Evolutionary conservation across 1,140 invertebrate species (phyloP), one percentile per base, ranked within the genome.

Genomic region (Magallana ariakensis): DNA sequence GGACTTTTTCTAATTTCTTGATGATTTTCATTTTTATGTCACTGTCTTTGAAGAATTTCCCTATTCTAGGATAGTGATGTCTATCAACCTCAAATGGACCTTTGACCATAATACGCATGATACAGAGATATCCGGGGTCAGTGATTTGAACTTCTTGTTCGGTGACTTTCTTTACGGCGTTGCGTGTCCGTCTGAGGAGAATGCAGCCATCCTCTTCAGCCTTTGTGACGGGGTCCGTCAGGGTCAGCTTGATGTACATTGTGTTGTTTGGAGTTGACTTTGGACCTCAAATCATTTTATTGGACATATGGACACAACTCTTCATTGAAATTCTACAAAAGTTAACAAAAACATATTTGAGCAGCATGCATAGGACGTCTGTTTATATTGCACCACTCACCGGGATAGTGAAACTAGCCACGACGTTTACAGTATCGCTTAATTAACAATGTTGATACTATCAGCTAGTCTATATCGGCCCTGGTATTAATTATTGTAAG

Each of bases 141-240:
- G 66, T 75, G 66, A 75, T 75, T 26, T 75, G 19, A 26, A 75
- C 66, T 75, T 75, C 66, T 26, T 75, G 66, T 33, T 75, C 66
- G 9, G 66, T 75, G 22, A 75, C 33, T 26, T 26, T 26, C 33
- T 75, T 75, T 26, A 26, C 66, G 1, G 66, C 15, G 9, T 75
- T 75, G 22, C 33, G 66, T 8, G 66, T 75, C 22, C 66, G 22
- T 13, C 10, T 26, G 66, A 75, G 22, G 22, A 75, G 22, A 10
- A 75, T 75, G 5, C 66, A 75, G 66, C 66, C 66, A 0, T 75
- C 22, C 22, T 75, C 66, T 75, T 33, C 22, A 11, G 22, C 22
- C 11, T 75, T 75, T 75, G 66, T 75, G 66, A 75, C 66, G 0
- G 66, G 66, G 22, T 75, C 66, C 22, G 66, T 75, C 22, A 75